These are phyloP conservation scores for Rissa tridactyla DNA, from an alignment of 2,113 vertebrate species.

Conservation along the genomic window DNA sequence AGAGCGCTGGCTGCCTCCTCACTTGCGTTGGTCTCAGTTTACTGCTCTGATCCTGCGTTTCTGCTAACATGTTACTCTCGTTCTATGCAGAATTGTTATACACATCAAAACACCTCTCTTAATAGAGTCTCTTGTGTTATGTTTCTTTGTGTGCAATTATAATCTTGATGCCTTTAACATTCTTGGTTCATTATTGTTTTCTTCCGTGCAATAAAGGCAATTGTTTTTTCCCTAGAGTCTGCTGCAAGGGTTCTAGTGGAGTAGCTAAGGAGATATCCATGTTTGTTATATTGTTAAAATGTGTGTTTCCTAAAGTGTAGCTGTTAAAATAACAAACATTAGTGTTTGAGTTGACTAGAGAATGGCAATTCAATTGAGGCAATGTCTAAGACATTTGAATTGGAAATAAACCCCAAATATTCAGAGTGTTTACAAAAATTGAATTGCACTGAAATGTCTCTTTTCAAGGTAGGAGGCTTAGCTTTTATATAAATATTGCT, in stretches of 20 bases:
- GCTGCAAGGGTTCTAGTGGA: slow-evolving; percentile 4
- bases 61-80: neutral
- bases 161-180: slow-evolving; percentile 10
- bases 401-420: slow-evolving; percentile 17
- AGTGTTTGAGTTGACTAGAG: slow-evolving; percentile 13
- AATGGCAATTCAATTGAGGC: slow-evolving; percentile 6
- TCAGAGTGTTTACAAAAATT: neutral
- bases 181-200: slow-evolving; percentile 44
- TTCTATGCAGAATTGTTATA: neutral
- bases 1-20: neutral
- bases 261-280: neutral
- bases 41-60: neutral
- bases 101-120: neutral
- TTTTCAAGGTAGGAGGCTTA: neutral
- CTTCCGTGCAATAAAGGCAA: slow-evolving; percentile 42
- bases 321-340: slow-evolving; percentile 49
- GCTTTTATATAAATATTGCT: neutral
- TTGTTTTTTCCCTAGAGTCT: slow-evolving; percentile 49
- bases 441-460: neutral
- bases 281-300: slow-evolving; percentile 11
- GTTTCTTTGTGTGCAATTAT: slow-evolving; percentile 51
- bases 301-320: slow-evolving; percentile 10
- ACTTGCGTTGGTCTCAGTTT: neutral
- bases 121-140: slow-evolving; percentile 25
- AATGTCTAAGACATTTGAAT: neutral